Evolutionary conservation across 1,140 invertebrate genomes (phyloP), one percentile per base, ranked within the genome.

Genomic region (Drosophila athabasca): DNA sequence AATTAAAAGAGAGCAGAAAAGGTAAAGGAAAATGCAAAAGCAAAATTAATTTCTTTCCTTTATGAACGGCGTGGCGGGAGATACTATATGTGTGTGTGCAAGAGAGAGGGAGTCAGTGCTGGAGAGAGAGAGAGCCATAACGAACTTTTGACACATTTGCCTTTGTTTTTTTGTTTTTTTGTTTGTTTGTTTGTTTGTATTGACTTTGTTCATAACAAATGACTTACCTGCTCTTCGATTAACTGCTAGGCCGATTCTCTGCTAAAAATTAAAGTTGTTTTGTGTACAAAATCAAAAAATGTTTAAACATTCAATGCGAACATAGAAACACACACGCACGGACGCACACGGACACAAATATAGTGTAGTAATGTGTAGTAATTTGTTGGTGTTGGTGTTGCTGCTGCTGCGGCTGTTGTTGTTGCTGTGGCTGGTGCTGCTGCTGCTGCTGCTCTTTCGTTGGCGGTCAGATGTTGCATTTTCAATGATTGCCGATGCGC

Each of bases 281-380:
- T 26, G 24, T 26, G 5, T 26, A 26, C 72, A 58, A 78, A 74
- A 76, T 71, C 35, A 55, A 68, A 62, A 83, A 82, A 79, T 75
- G 64, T 83, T 82, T 83, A 79, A 83, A 82, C 75, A 82, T 82
- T 82, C 70, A 82, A 82, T 76, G 79, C 75, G 83, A 82, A 82
- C 75, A 83, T 80, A 59, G 59, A 69, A 61, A 50, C 55, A 39
- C 68, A 49, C 61, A 71, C 55, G 57, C 31, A 71, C 76, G 65
- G 35, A 69, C 49, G 31, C 50, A 77, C 45, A 69, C 64, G 58
- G 45, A 43, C 35, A 62, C 45, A 35, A 26, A 57, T 54, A 62
- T 79, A 48, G 62, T 60, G 62, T 64, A 64, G 57, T 59, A 59
- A 59, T 59, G 62, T 59, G 61, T 66, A 66, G 67, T 70, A 70